Evolutionary conservation across 2,888 invertebrate species (phyloP).

Genomic region (Eristalis arbustorum): DNA sequence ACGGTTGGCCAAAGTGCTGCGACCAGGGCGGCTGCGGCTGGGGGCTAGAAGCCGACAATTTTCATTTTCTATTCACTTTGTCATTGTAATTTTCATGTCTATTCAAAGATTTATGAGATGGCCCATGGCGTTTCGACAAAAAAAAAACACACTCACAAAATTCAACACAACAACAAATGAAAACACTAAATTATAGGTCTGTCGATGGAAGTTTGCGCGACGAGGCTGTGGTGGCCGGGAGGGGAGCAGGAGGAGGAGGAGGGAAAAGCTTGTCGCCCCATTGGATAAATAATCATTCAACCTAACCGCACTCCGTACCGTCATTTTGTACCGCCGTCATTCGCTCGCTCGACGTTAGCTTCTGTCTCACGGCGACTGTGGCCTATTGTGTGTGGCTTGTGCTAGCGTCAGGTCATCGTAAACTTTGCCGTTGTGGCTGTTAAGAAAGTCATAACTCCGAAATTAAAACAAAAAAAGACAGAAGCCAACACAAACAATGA

Average conservation of each 20-base stretch:
- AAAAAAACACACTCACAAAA: background rate
- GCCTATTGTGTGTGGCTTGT: slow-evolving; percentile 18
- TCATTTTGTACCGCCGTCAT: background rate
- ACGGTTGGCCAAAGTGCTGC: no score
- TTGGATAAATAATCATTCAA: slow-evolving; percentile 64
- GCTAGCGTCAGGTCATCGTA: slow-evolving; percentile 49
- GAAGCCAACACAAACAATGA: slow-evolving; percentile 15
- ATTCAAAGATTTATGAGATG: slow-evolving; percentile 70
- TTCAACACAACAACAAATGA: background rate
- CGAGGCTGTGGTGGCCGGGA: background rate
- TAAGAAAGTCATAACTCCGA: slow-evolving; percentile 43
- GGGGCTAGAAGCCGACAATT: slow-evolving; percentile 60
- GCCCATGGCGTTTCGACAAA: slow-evolving; percentile 60
- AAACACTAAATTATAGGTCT: slow-evolving; percentile 64
- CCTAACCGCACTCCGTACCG: slow-evolving; percentile 22
- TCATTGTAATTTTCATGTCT: slow-evolving; percentile 70
- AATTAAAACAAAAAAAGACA: background rate
- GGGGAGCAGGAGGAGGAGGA: background rate
- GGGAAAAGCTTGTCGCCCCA: slow-evolving; percentile 51
- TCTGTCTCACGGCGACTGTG: slow-evolving; percentile 12
- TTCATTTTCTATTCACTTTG: slow-evolving; percentile 70
- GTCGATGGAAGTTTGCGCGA: slow-evolving; percentile 7
- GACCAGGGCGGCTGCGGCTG: background rate
- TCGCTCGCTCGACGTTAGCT: background rate
- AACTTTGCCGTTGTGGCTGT: slow-evolving; percentile 24